Evolutionary conservation across 2,888 invertebrate genomes (phyloP), one percentile per base, ranked within the genome.

Genomic region (Nemoura dubitans): DNA sequence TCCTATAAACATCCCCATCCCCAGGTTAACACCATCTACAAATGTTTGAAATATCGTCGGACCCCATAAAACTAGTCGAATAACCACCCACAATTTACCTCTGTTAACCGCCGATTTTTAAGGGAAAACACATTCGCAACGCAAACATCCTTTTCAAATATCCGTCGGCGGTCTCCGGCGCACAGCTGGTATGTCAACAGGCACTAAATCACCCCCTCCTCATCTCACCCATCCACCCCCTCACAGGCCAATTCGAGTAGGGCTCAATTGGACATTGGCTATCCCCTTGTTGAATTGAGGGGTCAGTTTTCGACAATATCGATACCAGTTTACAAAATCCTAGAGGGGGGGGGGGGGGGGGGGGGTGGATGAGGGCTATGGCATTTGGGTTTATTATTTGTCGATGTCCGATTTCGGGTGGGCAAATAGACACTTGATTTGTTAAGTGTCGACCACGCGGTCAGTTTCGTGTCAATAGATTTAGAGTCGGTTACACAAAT

Each of bases 121-220:
- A 81, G 7, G n/a, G 30, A 81, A 81, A 81, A 81, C 28, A 30
- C 81, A 81, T 81, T 81, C 30, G 29, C 29, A 29, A 30, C 26
- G 28, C 29, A 84, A 84, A 84, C 84, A 84, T 59, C 84, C 84
- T 84, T 84, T 84, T 76, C 84, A 84, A 76, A 84, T 84, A 76
- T 84, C 83, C 83, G 42, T 43, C 83, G 26, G 36, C 36, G 26
- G 25, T 83, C 43, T 42, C 21, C 26, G 7, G n/a, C 25, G 7
- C 43, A 83, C 28, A 84, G 59, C 84, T 76, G 84, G 59, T 84
- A 76, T 76, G 76, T 84, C 84, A 84, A 84, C 84, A 84, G 84
- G 26, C 29, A 26, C 84, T 84, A 84, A 84, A 84, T 76, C 76
- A 59, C 59, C 84, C 29, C 28, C 25, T 14, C 78, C 14, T 21